Conservation (phyloP, 2,797 vertebrate species). For the Numenius phaeopus region DNA sequence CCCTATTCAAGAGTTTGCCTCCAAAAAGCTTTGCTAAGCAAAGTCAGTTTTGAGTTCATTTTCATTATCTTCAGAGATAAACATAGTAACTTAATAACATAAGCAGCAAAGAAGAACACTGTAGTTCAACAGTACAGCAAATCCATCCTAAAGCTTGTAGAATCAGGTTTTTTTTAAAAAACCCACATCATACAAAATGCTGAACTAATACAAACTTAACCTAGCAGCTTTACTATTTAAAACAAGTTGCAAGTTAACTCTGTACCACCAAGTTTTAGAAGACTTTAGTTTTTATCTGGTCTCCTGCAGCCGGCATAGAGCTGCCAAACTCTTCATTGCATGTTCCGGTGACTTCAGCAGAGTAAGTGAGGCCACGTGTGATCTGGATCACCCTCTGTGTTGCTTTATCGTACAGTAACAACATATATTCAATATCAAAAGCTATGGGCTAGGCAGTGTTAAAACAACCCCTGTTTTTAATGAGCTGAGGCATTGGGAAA, state of each 20-base stretch:
- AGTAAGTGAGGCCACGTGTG: background rate
- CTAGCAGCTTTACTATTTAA: background rate
- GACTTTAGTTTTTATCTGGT: background rate
- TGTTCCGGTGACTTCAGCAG: background rate
- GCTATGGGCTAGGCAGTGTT: background rate
- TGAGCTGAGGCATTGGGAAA: background rate
- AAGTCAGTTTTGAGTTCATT: constrained; percentile 3
- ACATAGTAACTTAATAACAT: constrained; percentile 7
- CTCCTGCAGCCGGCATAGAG: background rate
- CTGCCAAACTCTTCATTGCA: background rate
- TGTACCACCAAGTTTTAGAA: background rate
- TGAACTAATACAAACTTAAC: background rate
- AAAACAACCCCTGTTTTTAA: background rate
- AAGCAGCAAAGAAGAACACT: background rate
- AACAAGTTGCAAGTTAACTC: background rate
- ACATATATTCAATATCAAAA: background rate
- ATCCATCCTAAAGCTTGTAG: constrained; percentile 24
- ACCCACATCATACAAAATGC: background rate
- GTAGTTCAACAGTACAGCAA: constrained; percentile 24
- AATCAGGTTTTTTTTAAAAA: background rate
- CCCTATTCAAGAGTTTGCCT: background rate
- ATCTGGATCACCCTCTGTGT: background rate
- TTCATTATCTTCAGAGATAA: constrained; percentile 47
- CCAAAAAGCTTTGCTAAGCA: background rate
- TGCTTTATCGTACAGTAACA: background rate